phyloP scores from a whole-genome alignment of 1,140 invertebrate genomes.

The Carposina sasakii region DNA sequence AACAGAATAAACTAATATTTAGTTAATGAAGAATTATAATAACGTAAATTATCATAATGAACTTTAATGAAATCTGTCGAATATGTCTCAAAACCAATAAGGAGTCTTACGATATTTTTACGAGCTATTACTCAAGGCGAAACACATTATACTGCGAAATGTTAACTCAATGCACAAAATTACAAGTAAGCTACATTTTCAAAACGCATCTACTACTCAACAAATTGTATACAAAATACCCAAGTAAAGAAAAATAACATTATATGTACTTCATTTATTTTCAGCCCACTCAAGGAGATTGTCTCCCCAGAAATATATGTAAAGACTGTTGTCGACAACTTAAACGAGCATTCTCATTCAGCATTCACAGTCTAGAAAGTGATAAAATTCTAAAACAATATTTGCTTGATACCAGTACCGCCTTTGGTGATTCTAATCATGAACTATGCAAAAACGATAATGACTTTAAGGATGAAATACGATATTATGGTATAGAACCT shows the following conservation, averaged over 20 bases:
- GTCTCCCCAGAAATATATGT: slow-evolving; percentile 50
- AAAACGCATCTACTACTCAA: no score
- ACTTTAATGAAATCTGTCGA: slow-evolving; percentile 50
- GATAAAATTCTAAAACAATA: slow-evolving; percentile 37
- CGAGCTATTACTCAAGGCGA: slow-evolving; percentile 45
- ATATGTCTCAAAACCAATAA: slow-evolving; percentile 45
- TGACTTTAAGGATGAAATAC: no score
- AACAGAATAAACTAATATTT: no score
- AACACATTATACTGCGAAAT: slow-evolving; percentile 51
- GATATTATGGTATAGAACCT: no score
- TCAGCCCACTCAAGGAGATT: slow-evolving; percentile 46
- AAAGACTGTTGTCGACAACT: slow-evolving; percentile 52
- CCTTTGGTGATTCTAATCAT: not conserved
- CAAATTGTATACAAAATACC: no score
- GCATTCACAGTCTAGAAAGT: slow-evolving; percentile 47
- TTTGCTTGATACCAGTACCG: slow-evolving; percentile 10
- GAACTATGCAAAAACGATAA: no score
- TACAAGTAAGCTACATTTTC: slow-evolving; percentile 35
- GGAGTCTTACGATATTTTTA: slow-evolving; percentile 50
- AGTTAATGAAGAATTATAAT: no score
- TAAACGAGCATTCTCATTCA: slow-evolving; percentile 48
- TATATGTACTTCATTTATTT: slow-evolving; percentile 17
- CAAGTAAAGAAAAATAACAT: not conserved
- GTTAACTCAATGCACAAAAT: slow-evolving; percentile 47
- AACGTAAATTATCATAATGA: slow-evolving; percentile 25